phyloP scores from a whole-genome alignment of 64 coral and sea anemone species.

The Stylophora pistillata region DNA sequence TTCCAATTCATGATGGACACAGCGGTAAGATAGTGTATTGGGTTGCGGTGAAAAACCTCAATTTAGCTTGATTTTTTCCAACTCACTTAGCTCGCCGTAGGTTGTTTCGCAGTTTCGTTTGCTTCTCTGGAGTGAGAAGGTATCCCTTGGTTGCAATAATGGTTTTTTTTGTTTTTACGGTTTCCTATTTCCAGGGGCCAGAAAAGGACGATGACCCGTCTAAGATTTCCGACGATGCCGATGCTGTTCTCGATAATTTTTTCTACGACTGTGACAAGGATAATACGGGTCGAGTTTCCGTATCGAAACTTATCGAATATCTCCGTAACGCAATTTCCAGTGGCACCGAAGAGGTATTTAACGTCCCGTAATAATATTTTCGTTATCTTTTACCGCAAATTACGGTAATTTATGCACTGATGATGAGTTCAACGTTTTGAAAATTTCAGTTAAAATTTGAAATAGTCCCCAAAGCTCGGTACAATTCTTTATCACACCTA shows the following conservation, averaged over 20 bases:
- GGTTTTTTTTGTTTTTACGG: constrained; percentile 1
- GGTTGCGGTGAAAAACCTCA: not conserved
- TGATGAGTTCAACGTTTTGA: not conserved
- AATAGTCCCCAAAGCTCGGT: not conserved
- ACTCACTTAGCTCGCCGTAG: not conserved
- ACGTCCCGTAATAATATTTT: not conserved
- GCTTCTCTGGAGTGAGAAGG: not conserved
- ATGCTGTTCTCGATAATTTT: constrained; percentile 89
- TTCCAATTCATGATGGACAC: not conserved
- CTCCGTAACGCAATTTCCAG: constrained; percentile 74
- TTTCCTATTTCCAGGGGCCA: constrained; percentile 59
- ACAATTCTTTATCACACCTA: not conserved
- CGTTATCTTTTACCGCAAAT: not conserved
- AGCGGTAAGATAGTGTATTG: not conserved
- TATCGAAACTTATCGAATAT: constrained; percentile 85
- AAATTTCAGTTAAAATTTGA: not conserved
- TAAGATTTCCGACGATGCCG: constrained; percentile 79
- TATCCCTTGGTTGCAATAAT: not conserved
- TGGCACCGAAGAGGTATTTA: constrained; percentile 53
- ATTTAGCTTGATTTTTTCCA: not conserved
- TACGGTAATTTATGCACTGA: not conserved
- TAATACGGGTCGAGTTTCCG: constrained; percentile 68
- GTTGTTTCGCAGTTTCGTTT: not conserved
- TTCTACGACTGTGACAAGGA: constrained; percentile 80
- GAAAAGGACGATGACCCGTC: constrained; percentile 64